Conservation (phyloP, 2,113 vertebrate genomes). For the Gadus macrocephalus region DNA sequence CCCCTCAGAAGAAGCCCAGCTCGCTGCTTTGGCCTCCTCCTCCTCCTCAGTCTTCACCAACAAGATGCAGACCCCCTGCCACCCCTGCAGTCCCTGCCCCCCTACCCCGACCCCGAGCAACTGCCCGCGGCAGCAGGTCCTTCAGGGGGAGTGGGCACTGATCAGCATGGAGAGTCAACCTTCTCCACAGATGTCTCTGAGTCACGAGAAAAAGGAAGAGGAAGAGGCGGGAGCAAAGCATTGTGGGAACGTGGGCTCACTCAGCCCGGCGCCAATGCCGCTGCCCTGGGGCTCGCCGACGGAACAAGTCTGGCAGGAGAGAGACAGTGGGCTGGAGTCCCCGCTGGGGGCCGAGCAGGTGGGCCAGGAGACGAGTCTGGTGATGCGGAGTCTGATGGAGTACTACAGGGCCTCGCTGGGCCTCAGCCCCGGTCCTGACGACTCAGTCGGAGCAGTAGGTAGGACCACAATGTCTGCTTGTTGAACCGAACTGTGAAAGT, state of each 20-base stretch:
- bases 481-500: too few relatives aligned
- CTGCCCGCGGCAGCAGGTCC: conserved; percentile 41
- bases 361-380: conserved; percentile 53
- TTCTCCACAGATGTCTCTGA: conserved; percentile 6
- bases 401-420: conserved; percentile 53
- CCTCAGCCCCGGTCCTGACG: conserved; percentile 43
- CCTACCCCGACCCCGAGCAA: conserved; percentile 10
- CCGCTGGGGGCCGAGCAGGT: conserved; percentile 39
- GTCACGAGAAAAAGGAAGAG: not conserved
- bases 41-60: conserved; percentile 32
- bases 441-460: conserved; percentile 58
- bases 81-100: not conserved
- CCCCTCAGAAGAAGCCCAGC: conserved; percentile 54
- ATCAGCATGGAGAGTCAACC: conserved; percentile 38
- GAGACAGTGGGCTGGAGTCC: conserved; percentile 48
- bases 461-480: conserved; percentile 12
- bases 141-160: conserved; percentile 58
- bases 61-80: conserved; percentile 19
- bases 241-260: not conserved
- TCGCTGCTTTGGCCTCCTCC: conserved; percentile 54
- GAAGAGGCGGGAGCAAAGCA: conserved; percentile 17
- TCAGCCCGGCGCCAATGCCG: conserved; percentile 20
- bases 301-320: conserved; percentile 57
- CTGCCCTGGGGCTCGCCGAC: conserved; percentile 30
- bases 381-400: conserved; percentile 61